Evolutionary conservation across 2,888 invertebrate species (phyloP), one percentile per base, ranked within the genome.

Genomic region (Actias luna): DNA sequence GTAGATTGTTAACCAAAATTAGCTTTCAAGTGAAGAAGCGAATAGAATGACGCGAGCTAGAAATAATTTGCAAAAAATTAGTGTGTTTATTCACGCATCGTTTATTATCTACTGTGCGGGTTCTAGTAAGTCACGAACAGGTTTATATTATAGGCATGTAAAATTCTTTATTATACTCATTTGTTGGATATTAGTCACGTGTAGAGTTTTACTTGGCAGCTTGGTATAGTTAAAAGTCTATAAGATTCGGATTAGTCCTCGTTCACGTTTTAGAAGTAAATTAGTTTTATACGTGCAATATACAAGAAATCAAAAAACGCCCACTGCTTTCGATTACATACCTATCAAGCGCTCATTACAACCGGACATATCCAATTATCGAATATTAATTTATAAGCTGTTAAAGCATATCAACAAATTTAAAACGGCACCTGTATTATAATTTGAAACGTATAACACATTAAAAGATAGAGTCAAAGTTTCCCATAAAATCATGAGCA

Each of bases 401-500:
- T 59, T 59, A 63, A 63, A 59, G 60, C 39, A 50, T 63, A 63
- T 63, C 59, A 61, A 63, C 25, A 50, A 64, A 61, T 61, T 61
- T 29, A 64, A 64, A 61, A 58, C 55, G 39, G 63, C 59, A 63
- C 59, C 50, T 61, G 58, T 58, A 58, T 58, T 55, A 61, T 33
- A 52, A 35, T 33, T 55, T 64, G 61, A 64, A 58, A 52, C 46
- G 52, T 33, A 29, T 67, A 66, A 71, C 52, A 70, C 68, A 67
- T 69, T 67, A 63, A 73, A 80, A 80, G 80, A 80, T 69, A 69
- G 76, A 79, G 80, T 83, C 87, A 84, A 87, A 84, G 89, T 84
- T 87, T 85, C 87, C 87, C 89, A 92, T 92, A 92, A 92, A 92
- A 89, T 82, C 92, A 91, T 92, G 92, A 92, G 89, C 91, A 86